phyloP scores from a whole-genome alignment of 2,113 vertebrate genomes.

The Aptenodytes forsteri region DNA sequence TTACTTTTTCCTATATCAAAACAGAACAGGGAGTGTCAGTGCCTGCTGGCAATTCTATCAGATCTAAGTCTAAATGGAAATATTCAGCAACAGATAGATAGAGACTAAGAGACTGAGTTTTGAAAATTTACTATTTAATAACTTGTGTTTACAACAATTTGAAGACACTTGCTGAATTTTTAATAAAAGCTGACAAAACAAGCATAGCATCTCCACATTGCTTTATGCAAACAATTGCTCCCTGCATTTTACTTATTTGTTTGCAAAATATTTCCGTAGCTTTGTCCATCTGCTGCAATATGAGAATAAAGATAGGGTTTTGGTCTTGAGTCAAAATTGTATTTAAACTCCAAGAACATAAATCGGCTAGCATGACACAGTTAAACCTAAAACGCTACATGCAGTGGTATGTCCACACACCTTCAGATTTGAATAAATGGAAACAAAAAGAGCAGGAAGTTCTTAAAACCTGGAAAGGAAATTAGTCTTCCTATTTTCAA shows the following conservation, averaged over 20 bases:
- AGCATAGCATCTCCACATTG: neutral
- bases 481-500: neutral
- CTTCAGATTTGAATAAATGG: neutral
- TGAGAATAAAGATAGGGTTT: neutral
- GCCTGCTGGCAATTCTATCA: neutral
- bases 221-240: neutral
- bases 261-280: neutral
- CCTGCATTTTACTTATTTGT: neutral
- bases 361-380: neutral
- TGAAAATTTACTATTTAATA: constrained; percentile 16
- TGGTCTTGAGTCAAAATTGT: neutral
- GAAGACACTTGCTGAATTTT: constrained; percentile 25
- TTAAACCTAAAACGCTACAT: neutral
- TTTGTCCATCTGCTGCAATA: neutral
- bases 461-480: neutral
- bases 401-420: neutral
- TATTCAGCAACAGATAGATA: neutral
- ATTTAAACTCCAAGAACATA: neutral
- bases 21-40: neutral
- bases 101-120: neutral
- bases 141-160: constrained; percentile 2
- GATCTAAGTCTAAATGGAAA: neutral
- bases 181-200: constrained; percentile 16
- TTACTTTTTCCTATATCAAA: neutral
- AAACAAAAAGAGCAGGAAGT: neutral